Base-by-base conservation (phyloP, 2,888 invertebrate genomes). In the Pegoplata infirma region DNA sequence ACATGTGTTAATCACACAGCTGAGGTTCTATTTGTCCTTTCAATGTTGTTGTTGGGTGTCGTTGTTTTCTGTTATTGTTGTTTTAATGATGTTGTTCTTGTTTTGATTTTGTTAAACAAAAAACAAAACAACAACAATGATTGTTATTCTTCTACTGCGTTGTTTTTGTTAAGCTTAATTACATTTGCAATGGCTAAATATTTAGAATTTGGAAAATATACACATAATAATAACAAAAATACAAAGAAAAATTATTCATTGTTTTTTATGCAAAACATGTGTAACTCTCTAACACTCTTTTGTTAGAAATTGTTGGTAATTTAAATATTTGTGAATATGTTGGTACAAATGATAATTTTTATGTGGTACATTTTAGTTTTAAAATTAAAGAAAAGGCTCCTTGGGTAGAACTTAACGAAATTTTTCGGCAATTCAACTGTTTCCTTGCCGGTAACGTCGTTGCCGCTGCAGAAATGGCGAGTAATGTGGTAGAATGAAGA, bases 1-100 rank as follows among this genome's bases (percentile, higher is more conserved):
- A 79, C 81, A 81, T 78, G 76, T 76, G 81, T 79, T 79, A 79
- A 79, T 76, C 76, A 74, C 67, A 71, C 81, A 79, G 79, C 81
- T 81, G 81, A 81, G 81, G 79, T 74, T 75, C 76, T 76, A 68
- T 72, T n/a, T 76, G 73, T 69, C 53, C 58, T 68, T 66, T 63
- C 64, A 61, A 59, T 68, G 47, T 76, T 67, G 72, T 58, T 61
- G 73, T 68, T 76, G 46, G 49, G 64, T 66, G 64, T 32, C 51
- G 32, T 69, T 66, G 66, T 56, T 6, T 6, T 40, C 58, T 71
- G 66, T 80, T 78, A 47, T 76, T 71, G 71, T 75, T 75, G 49
- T 79, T 79, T 75, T 79, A 67, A 75, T 79, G 67, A 75, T 79
- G 79, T 75, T 78, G 75, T 79, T 79, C 72, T 67, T 79, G 71